phyloP scores from a whole-genome alignment of 23 tunicate species.

The Diplosoma virens region DNA sequence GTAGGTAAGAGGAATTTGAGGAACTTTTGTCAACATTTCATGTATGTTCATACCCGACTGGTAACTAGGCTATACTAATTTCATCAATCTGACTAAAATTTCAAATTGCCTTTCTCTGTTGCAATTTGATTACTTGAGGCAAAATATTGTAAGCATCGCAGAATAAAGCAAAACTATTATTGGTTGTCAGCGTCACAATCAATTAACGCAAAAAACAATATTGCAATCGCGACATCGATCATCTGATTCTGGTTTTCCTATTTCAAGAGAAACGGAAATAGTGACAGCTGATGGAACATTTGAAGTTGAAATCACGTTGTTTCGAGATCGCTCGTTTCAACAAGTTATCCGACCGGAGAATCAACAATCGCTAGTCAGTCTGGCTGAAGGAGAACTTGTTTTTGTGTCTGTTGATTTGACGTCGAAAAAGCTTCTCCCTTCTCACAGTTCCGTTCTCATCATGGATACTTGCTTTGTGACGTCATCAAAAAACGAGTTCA shows the following conservation, averaged over 20 bases:
- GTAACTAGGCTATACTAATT: no score
- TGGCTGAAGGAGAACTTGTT: constrained; percentile 80
- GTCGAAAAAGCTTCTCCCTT: constrained; percentile 30
- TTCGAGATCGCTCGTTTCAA: constrained; percentile 44
- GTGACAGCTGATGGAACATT: constrained; percentile 39
- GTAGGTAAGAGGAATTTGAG: constrained; percentile 19
- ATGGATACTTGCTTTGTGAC: constrained; percentile 89
- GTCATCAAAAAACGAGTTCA: constrained; percentile 31
- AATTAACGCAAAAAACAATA: no score
- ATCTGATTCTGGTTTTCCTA: no score
- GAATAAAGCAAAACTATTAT: no score
- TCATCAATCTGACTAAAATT: no score
- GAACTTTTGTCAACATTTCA: neutral
- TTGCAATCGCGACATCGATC: no score
- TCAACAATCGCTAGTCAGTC: neutral
- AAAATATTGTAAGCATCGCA: no score
- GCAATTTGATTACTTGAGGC: no score
- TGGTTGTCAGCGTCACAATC: no score
- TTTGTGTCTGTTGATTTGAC: constrained; percentile 61
- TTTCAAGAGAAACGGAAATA: constrained; percentile 30
- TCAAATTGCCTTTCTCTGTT: no score
- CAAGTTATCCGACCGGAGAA: neutral
- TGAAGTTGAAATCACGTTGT: constrained; percentile 56
- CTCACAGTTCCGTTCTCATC: constrained; percentile 50
- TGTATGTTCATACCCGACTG: no score